Percentiles rank a stretch among this genome's conserved stretches.
These are phyloP conservation scores for Sinonovacula constricta DNA, from an alignment of 1,140 invertebrate species.

Conservation along the genomic window DNA sequence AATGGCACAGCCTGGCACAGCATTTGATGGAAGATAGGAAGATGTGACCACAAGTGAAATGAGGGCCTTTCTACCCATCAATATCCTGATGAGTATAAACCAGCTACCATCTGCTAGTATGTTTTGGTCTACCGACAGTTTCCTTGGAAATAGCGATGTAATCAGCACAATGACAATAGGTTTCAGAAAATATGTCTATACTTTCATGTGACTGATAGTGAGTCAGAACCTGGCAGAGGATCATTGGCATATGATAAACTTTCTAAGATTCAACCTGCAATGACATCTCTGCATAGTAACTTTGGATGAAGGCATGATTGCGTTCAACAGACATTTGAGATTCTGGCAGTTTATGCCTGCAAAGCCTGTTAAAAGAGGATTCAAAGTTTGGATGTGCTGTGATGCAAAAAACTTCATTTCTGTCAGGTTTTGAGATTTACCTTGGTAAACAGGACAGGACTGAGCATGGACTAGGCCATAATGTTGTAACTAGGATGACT, in stretches of 20 bases:
- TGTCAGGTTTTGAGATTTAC: no score
- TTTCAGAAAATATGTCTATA: conserved; percentile 49
- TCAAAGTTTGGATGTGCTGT: no score
- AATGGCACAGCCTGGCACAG: no score
- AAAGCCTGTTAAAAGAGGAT: conserved; percentile 79
- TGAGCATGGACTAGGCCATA: not conserved
- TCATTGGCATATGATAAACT: conserved; percentile 42
- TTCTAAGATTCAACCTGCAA: conserved; percentile 42
- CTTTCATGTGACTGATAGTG: conserved; percentile 42
- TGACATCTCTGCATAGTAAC: conserved; percentile 35
- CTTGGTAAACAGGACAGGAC: no score
- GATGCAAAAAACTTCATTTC: no score
- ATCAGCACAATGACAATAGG: conserved; percentile 27
- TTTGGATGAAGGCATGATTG: conserved; percentile 78
- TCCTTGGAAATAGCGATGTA: conserved; percentile 8
- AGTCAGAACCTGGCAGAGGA: no score
- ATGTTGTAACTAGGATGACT: conserved; percentile 2
- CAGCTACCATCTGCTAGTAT: not conserved
- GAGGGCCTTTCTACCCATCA: not conserved
- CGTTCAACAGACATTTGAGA: conserved; percentile 75
- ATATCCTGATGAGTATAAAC: conserved; percentile 4
- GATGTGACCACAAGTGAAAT: not conserved
- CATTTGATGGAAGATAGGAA: conserved; percentile 1
- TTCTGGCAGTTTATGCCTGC: conserved; percentile 77
- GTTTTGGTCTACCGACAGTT: conserved; percentile 31